Conservation (phyloP, 2,888 invertebrate species). For the Mythimna ferrago region DNA sequence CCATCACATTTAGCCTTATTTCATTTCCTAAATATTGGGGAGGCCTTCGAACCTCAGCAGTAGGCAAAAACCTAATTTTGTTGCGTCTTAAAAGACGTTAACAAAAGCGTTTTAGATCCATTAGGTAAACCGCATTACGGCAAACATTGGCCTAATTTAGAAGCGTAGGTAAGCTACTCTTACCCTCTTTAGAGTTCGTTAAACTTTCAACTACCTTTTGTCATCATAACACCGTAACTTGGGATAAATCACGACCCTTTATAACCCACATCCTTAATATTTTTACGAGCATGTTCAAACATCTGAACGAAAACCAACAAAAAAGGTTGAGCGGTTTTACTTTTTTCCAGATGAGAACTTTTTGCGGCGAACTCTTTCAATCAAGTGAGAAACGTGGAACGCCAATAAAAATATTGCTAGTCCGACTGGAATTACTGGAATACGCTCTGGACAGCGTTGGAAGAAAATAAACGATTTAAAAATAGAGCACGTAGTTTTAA, state of each 20-base stretch:
- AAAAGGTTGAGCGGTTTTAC: conserved; percentile 25
- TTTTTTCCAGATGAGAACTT: conserved; percentile 42
- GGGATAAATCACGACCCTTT: conserved; percentile 21
- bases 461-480: conserved; percentile 65
- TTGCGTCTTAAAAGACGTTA: conserved; percentile 38
- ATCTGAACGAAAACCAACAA: conserved; percentile 6
- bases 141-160: conserved; percentile 67
- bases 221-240: conserved; percentile 21
- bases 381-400: conserved; percentile 42
- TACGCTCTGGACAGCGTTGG: conserved; percentile 52
- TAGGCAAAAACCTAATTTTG: conserved; percentile 9
- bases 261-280: conserved; percentile 4
- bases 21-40: conserved; percentile 1
- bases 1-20: conserved; percentile 4
- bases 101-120: conserved; percentile 41
- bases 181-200: conserved; percentile 62
- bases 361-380: conserved; percentile 53
- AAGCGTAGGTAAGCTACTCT: conserved; percentile 22
- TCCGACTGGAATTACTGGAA: conserved; percentile 42
- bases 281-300: conserved; percentile 21
- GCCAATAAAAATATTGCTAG: conserved; percentile 57
- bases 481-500: conserved; percentile 65
- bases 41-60: neutral
- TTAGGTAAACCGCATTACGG: conserved; percentile 59
- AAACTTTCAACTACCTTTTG: conserved; percentile 48